A percentile compares a stretch with the other conserved stretches of the same genome.
Conservation (phyloP, 2,797 vertebrate genomes). For the Micromesistius poutassou region DNA sequence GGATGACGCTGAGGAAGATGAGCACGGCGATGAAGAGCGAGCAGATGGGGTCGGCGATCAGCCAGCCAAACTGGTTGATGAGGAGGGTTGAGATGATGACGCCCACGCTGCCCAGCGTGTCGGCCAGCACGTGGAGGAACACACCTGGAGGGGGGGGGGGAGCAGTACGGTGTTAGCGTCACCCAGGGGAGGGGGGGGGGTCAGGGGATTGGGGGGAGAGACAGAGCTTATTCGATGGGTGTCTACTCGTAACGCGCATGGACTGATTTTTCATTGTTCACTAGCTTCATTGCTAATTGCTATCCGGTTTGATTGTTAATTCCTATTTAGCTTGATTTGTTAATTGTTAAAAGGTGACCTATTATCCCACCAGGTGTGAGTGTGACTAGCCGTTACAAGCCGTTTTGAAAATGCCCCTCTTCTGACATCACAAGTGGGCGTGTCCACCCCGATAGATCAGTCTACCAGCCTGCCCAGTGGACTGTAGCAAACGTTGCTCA, state of each 20-base stretch:
- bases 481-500: no score
- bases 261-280: neutral
- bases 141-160: slow-evolving; percentile 75
- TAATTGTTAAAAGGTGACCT: neutral
- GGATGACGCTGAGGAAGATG: slow-evolving; percentile 96
- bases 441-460: no score
- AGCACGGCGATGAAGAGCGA: slow-evolving; percentile 93
- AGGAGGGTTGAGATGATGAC: slow-evolving; percentile 96
- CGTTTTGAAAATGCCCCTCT: no score
- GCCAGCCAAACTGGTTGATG: slow-evolving; percentile 97
- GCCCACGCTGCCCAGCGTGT: slow-evolving; percentile 95
- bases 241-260: neutral
- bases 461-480: no score
- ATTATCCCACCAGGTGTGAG: no score
- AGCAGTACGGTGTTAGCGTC: neutral
- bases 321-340: neutral
- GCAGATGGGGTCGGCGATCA: slow-evolving; percentile 95
- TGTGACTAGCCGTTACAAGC: no score
- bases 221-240: no score
- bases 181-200: no score
- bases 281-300: neutral
- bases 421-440: no score
- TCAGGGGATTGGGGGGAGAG: no score
- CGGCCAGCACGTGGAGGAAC: slow-evolving; percentile 93
- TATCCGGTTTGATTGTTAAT: neutral